Percentiles rank a stretch among this genome's conserved stretches.
Evolutionary conservation across 92 coral and sea anemone species (phyloP).

Genomic region (Porites rus): DNA sequence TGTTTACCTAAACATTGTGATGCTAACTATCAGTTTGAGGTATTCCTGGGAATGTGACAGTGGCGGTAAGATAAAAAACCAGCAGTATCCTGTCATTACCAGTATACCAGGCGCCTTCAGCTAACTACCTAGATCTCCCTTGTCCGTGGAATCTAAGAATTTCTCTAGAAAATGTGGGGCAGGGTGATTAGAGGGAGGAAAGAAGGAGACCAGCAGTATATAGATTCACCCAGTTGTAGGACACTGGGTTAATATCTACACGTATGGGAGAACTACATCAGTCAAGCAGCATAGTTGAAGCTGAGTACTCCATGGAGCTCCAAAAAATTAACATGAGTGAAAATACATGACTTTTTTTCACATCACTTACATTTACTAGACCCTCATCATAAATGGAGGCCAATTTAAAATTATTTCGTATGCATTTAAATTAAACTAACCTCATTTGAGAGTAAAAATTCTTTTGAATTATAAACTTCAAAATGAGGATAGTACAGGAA

Average conservation of each 20-base stretch:
- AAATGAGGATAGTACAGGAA: background rate
- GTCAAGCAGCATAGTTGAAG: too few species aligned
- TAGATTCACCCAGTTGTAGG: background rate
- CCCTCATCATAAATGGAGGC: too few species aligned
- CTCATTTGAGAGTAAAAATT: background rate
- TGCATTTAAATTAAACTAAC: too few species aligned
- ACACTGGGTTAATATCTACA: too few species aligned
- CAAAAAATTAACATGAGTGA: too few species aligned
- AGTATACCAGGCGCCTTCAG: too few species aligned
- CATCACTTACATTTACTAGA: too few species aligned
- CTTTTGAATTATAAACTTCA: conserved; percentile 2
- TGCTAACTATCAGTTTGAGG: background rate
- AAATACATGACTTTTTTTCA: too few species aligned
- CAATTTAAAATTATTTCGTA: too few species aligned
- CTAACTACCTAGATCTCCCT: conserved; percentile 1
- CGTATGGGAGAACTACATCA: too few species aligned
- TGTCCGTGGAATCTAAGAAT: background rate
- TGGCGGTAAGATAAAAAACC: background rate
- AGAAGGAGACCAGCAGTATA: conserved; percentile 1
- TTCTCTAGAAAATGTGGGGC: conserved; percentile 11
- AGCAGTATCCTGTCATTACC: background rate
- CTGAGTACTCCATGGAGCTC: too few species aligned
- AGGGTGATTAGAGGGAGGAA: conserved; percentile 12
- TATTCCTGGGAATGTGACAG: background rate
- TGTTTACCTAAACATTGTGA: conserved; percentile 33